Evolutionary conservation across 2,113 vertebrate genomes (phyloP).

Genomic region (Mohoua ochrocephala): DNA sequence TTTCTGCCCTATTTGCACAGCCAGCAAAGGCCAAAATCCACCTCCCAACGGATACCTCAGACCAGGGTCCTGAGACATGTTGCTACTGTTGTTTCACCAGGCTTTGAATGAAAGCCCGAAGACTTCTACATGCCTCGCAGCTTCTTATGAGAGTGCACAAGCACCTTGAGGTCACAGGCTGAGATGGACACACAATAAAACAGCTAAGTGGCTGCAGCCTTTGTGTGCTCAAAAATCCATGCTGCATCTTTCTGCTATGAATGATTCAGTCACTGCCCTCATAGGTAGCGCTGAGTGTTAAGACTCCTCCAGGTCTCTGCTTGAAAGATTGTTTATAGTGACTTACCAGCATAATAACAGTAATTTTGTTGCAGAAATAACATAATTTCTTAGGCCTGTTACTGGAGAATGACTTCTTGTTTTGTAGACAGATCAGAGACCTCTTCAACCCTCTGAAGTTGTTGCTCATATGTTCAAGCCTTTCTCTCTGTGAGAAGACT

Average conservation of each 20-base stretch:
- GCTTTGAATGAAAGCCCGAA: not conserved
- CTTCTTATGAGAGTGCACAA: not conserved
- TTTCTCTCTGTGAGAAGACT: not conserved
- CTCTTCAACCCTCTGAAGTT: not conserved
- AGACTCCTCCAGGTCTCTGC: not conserved
- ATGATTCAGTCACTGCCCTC: accelerated
- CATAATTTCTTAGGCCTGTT: not conserved
- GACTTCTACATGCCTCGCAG: not conserved
- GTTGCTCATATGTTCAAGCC: not conserved
- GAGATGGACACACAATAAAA: not conserved
- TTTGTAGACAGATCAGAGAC: not conserved
- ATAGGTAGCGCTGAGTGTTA: not conserved
- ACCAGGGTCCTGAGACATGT: not conserved
- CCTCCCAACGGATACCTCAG: not conserved
- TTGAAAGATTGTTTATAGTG: not conserved
- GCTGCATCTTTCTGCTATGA: not conserved
- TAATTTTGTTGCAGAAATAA: not conserved
- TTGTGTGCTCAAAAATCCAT: not conserved
- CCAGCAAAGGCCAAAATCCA: not conserved
- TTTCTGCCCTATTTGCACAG: not conserved
- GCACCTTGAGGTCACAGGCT: not conserved
- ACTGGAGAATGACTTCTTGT: not conserved
- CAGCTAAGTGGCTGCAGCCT: not conserved
- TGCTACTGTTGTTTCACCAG: not conserved
- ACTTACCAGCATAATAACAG: not conserved